A percentile compares a stretch with the other conserved stretches of the same genome.
These are phyloP conservation scores for Oncorhynchus nerka DNA, from an alignment of 2,113 vertebrate genomes.

Conservation along the genomic window DNA sequence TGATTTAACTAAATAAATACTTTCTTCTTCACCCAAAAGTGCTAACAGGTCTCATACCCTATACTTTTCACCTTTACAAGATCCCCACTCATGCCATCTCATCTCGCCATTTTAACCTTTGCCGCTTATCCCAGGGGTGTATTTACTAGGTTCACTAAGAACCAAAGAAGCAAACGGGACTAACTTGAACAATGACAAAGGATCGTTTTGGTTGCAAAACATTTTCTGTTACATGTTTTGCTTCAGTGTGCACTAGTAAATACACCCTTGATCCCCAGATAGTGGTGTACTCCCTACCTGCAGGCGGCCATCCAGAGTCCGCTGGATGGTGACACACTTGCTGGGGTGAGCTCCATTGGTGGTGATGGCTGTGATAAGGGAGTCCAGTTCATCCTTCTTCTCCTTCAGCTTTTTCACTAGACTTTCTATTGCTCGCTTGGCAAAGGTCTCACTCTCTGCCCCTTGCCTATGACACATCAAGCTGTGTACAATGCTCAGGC, in stretches of 20 bases:
- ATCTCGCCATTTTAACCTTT: neutral
- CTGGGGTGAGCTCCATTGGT: constrained; percentile 96
- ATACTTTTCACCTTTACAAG: neutral
- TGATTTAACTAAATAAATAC: too few species aligned
- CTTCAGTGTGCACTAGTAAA: too few species aligned
- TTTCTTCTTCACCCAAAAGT: too few species aligned
- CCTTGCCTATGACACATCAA: constrained; percentile 96
- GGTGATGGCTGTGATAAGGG: constrained; percentile 93
- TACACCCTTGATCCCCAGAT: too few species aligned
- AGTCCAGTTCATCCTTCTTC: constrained; percentile 96
- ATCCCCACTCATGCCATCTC: neutral
- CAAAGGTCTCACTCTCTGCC: constrained; percentile 93
- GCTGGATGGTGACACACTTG: constrained; percentile 97
- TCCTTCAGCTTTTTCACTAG: constrained; percentile 96
- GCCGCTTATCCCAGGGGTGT: too few species aligned
- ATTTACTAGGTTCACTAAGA: too few species aligned
- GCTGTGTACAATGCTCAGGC: constrained; percentile 96
- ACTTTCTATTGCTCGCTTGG: constrained; percentile 93
- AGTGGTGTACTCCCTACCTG: constrained; percentile 74
- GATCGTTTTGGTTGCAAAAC: too few species aligned
- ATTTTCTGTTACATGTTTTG: too few species aligned
- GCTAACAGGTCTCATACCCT: neutral
- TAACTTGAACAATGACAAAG: too few species aligned
- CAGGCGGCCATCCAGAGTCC: constrained; percentile 90
- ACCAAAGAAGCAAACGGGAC: too few species aligned